phyloP scores from a whole-genome alignment of 2,888 invertebrate genomes.

The Chesias legatella region DNA sequence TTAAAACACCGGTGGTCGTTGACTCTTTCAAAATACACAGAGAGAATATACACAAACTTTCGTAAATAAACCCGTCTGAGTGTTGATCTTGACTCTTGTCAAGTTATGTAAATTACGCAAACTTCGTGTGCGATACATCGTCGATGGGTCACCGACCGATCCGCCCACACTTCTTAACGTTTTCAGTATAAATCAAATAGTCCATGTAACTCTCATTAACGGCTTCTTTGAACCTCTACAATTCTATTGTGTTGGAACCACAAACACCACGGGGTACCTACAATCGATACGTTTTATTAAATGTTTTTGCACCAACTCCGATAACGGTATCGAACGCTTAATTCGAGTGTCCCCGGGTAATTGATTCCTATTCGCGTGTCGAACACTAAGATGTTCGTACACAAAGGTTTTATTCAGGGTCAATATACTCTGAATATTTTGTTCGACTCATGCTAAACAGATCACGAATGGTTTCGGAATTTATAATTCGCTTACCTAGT shows the following conservation, averaged over 20 bases:
- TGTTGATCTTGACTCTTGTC: slow-evolving; percentile 67
- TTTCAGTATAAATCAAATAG: slow-evolving; percentile 40
- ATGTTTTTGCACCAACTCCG: slow-evolving; percentile 37
- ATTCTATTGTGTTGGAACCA: slow-evolving; percentile 30
- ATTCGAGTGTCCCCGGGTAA: slow-evolving; percentile 54
- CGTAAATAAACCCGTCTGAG: slow-evolving; percentile 63
- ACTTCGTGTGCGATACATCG: slow-evolving; percentile 65
- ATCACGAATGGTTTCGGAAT: slow-evolving; percentile 40
- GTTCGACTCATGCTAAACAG: slow-evolving; percentile 53
- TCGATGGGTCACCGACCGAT: slow-evolving; percentile 67
- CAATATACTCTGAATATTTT: slow-evolving; percentile 56
- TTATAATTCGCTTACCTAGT: slow-evolving; percentile 31
- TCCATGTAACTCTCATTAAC: slow-evolving; percentile 42
- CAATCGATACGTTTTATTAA: slow-evolving; percentile 38
- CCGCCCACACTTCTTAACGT: slow-evolving; percentile 52
- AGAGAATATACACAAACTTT: slow-evolving; percentile 51
- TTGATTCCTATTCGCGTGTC: slow-evolving; percentile 59
- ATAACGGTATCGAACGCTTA: slow-evolving; percentile 49
- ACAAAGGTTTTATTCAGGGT: slow-evolving; percentile 51
- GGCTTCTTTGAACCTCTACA: slow-evolving; percentile 36
- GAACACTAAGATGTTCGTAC: slow-evolving; percentile 40
- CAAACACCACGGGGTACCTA: slow-evolving; percentile 24
- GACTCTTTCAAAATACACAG: slow-evolving; percentile 44
- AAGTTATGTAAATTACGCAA: slow-evolving; percentile 76
- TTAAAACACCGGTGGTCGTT: slow-evolving; percentile 37